These are phyloP conservation scores for Apaloderma vittatum DNA, from an alignment of 2,113 vertebrate genomes.

Conservation along the genomic window DNA sequence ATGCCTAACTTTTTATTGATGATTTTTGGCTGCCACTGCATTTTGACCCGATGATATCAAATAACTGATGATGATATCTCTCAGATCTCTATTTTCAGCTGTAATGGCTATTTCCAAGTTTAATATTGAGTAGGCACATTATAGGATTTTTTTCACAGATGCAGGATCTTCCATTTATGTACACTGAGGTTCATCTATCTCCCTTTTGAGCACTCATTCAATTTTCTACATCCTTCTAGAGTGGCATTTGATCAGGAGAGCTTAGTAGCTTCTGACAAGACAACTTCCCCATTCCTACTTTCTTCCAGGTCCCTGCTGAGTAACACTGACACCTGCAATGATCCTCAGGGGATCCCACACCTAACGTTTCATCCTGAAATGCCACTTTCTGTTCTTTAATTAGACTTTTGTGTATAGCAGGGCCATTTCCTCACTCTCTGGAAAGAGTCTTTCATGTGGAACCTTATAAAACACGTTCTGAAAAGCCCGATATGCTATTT, in stretches of 20 bases:
- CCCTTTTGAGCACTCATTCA: background rate
- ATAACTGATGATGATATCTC: background rate
- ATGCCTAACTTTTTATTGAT: background rate
- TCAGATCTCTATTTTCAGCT: background rate
- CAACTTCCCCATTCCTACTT: background rate
- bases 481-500: background rate
- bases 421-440: background rate
- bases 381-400: background rate
- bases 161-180: background rate
- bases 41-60: background rate
- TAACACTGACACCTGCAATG: background rate
- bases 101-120: background rate
- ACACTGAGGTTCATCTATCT: background rate
- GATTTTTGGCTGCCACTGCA: background rate
- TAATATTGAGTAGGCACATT: fast-evolving
- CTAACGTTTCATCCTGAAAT: background rate
- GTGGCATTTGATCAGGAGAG: background rate
- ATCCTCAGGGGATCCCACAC: background rate
- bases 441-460: background rate
- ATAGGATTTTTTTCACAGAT: background rate
- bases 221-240: background rate
- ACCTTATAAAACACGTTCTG: background rate
- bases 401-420: background rate
- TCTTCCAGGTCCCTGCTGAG: background rate
- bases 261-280: background rate